Conservation (phyloP, 2,797 vertebrate genomes). For the Amniataba percoides region DNA sequence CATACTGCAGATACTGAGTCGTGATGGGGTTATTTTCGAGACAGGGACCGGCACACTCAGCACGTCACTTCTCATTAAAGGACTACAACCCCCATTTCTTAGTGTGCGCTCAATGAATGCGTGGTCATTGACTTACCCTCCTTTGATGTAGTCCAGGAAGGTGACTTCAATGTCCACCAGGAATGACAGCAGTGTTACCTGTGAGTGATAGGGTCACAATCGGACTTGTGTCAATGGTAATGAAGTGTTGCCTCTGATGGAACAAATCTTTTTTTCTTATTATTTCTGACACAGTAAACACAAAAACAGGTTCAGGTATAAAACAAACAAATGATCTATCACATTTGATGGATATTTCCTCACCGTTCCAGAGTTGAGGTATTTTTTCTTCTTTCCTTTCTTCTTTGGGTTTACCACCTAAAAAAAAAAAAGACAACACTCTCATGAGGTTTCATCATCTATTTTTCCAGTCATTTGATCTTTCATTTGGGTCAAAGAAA, state of each 20-base stretch:
- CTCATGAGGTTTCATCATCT: background rate
- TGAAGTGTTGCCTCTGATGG: background rate
- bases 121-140: conserved; percentile 89
- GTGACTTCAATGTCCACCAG: conserved; percentile 97
- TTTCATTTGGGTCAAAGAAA: background rate
- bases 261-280: background rate
- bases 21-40: conserved; percentile 43
- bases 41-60: conserved; percentile 41
- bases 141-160: conserved; percentile 99
- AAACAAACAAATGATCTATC: too few relatives aligned
- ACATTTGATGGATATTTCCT: conserved; percentile 18
- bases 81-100: conserved; percentile 29
- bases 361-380: conserved; percentile 98
- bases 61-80: conserved; percentile 55
- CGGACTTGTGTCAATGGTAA: background rate
- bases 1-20: conserved; percentile 50
- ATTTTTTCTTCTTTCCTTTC: conserved; percentile 98
- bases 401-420: conserved; percentile 99
- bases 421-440: conserved; percentile 40
- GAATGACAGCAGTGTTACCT: conserved; percentile 98
- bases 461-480: background rate
- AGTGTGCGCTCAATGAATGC: conserved; percentile 1
- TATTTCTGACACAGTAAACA: background rate
- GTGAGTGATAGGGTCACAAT: conserved; percentile 47
- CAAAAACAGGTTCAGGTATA: background rate